Base-by-base conservation (phyloP, 2,113 vertebrate species). In the Calcarius ornatus region DNA sequence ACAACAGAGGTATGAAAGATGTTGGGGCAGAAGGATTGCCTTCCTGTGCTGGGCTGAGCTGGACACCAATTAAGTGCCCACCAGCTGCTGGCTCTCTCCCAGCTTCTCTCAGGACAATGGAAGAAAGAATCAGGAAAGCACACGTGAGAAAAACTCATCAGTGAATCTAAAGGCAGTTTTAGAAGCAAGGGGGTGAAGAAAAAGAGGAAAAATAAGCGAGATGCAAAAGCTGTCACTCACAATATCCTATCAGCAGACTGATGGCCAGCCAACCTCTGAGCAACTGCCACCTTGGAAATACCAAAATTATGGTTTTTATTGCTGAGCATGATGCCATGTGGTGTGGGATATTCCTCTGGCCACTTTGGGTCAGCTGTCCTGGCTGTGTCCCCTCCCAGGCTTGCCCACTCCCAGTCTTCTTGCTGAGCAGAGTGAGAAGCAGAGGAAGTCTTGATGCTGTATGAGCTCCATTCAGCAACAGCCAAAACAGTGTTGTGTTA, bases 161-260 rank as follows among this genome's bases (percentile, higher is more conserved):
- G 40, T 61, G 21, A 61, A 42, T 4, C 7, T 35, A 42, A 48
- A 61, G 30, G 8, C 18, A 25, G 37, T 43, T 94, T 86, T 60
- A 65, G n/a, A 61, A 81, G 22, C 17, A 22, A 86, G 78, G 5
- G 37, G 24, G 8, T 3, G 1, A 6, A 17, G 25, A 15, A 50
- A 50, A 23, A 14, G 4, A 28, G 1, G 38, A 3, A 25, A 66
- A 51, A 43, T 24, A 3, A 0, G 2, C 37, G 25, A 2, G 2
- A 13, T 48, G 30, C 27, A 53, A 37, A 86, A 87, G 16, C 25
- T 28, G 3, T 53, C n/a, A 38, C 8, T 78, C 11, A 16, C 14
- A 48, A 13, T 2, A 0, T 76, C 43, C n/a, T 53, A 47, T 20
- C 48, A 43, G 72, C 54, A 43, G 24, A 42, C 8, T 30, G n/a